These are phyloP conservation scores for Gadopsis bispinosus DNA, from an alignment of 2,797 vertebrate species.

Conservation along the genomic window DNA sequence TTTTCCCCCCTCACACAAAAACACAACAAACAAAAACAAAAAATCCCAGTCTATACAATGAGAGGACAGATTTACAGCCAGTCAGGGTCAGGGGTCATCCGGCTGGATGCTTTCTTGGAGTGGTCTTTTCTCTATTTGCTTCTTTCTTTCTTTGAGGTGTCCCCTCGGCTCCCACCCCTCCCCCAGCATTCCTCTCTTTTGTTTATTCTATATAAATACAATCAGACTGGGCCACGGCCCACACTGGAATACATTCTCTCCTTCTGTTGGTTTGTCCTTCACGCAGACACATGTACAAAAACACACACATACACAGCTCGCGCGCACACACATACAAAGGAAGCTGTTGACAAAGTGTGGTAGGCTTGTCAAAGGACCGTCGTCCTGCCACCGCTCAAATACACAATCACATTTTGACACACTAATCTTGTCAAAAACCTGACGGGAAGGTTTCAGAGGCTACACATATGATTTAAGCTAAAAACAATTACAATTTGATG, in stretches of 20 bases:
- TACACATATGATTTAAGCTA: conserved; percentile 2
- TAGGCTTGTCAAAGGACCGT: conserved; percentile 53
- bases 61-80: conserved; percentile 86
- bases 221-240: conserved; percentile 67
- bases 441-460: conserved; percentile 9
- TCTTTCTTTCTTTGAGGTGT: conserved; percentile 83
- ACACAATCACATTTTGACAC: conserved; percentile 34
- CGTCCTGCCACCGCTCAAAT: conserved; percentile 34
- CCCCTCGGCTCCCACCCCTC: conserved; percentile 80
- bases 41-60: conserved; percentile 67
- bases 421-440: conserved; percentile 34
- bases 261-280: conserved; percentile 70
- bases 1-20: conserved; percentile 63
- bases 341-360: conserved; percentile 72
- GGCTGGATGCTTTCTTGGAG: conserved; percentile 85
- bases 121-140: conserved; percentile 78
- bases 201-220: conserved; percentile 86
- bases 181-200: conserved; percentile 84
- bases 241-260: conserved; percentile 71
- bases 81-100: conserved; percentile 80
- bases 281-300: conserved; percentile 66
- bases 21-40: conserved; percentile 70
- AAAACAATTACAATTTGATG: conserved; percentile 4
- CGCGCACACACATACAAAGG: conserved; percentile 62
- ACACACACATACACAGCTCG: conserved; percentile 57